A percentile compares a stretch with the other conserved stretches of the same genome.
These are phyloP conservation scores for Pangasius larnaudii DNA, from an alignment of 2,797 vertebrate genomes.

Conservation along the genomic window DNA sequence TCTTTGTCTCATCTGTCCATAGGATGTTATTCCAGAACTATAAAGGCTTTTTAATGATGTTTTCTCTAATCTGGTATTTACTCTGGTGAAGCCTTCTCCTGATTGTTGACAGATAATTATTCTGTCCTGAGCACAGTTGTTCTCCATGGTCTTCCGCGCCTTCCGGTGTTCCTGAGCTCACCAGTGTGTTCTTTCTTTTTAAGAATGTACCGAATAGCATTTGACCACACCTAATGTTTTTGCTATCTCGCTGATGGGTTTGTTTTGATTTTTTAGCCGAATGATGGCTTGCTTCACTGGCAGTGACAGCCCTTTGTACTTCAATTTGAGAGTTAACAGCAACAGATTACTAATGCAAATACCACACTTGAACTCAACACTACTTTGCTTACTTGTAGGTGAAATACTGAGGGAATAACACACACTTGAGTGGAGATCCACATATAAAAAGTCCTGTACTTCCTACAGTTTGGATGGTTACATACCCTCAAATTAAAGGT, in stretches of 20 bases:
- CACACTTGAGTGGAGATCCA: neutral
- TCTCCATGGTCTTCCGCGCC: neutral
- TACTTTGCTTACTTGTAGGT: neutral
- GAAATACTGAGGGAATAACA: neutral
- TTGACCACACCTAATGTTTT: neutral
- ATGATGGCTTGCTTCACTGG: neutral
- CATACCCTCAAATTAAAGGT: neutral
- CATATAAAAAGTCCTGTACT: neutral
- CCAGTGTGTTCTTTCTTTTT: neutral
- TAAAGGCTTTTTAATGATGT: neutral
- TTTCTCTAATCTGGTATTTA: neutral
- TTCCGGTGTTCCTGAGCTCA: neutral
- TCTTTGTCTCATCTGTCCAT: neutral
- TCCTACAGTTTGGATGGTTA: neutral
- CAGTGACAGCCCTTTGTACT: neutral
- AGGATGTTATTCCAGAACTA: neutral
- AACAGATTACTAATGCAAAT: neutral
- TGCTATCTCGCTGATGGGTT: neutral
- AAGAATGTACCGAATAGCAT: neutral
- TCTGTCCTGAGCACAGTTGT: neutral
- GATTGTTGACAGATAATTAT: neutral
- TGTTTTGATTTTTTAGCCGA: neutral
- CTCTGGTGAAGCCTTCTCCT: no score
- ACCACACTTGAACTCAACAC: neutral
- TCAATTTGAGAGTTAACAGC: neutral